Conservation (phyloP, 2,888 invertebrate genomes). For the Biston stratarius region DNA sequence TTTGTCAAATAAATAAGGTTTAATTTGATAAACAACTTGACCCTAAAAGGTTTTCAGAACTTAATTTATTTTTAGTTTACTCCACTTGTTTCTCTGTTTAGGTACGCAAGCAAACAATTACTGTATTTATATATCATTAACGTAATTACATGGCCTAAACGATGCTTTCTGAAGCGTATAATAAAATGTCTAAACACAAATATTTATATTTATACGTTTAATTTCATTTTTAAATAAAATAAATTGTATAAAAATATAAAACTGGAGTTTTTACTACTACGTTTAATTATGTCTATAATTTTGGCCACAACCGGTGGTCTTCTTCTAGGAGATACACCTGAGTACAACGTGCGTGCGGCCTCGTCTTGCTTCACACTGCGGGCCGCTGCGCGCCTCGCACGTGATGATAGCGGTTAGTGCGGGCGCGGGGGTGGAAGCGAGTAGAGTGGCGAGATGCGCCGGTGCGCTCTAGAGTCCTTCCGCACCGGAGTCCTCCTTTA, state of each 20-base stretch:
- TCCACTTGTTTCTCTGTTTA: conserved; percentile 37
- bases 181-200: neutral
- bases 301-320: no score
- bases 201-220: neutral
- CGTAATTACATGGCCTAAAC: conserved; percentile 9
- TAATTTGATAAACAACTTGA: conserved; percentile 57
- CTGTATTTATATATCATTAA: conserved; percentile 17
- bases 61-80: conserved; percentile 37
- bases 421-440: no score
- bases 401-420: no score
- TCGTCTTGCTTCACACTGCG: no score
- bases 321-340: no score
- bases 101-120: conserved; percentile 38
- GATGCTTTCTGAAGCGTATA: neutral
- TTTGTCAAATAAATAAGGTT: conserved; percentile 61
- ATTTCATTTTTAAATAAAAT: neutral
- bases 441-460: no score
- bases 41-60: conserved; percentile 34
- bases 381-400: no score
- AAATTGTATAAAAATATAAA: neutral
- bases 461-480: no score
- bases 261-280: no score
- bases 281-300: no score
- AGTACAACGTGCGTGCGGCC: no score
- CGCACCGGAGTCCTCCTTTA: no score